Percentiles rank a stretch among this genome's conserved stretches.
Conservation (phyloP, 2,888 invertebrate genomes). For the Rhimphoctona megacephalus region DNA sequence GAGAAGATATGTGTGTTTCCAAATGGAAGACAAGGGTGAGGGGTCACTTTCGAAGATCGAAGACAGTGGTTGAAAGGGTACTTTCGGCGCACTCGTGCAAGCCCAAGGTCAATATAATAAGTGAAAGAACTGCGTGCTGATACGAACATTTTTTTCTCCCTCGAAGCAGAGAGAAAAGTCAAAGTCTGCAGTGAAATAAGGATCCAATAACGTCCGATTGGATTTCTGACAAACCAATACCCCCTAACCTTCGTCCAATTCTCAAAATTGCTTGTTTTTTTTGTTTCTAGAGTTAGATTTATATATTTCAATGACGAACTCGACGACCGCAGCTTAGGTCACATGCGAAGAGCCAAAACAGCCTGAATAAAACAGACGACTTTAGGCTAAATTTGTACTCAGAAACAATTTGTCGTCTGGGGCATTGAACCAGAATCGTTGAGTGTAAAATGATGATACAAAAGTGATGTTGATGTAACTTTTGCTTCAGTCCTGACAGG, state of each 20-base stretch:
- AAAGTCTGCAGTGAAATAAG: conserved; percentile 80
- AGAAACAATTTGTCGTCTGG: not conserved
- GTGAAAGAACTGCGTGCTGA: conserved; percentile 79
- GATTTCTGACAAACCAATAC: conserved; percentile 54
- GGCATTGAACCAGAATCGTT: not conserved
- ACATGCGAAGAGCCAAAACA: not conserved
- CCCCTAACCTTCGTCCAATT: conserved; percentile 5
- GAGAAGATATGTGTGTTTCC: conserved; percentile 36
- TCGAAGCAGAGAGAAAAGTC: conserved; percentile 79
- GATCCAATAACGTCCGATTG: conserved; percentile 79
- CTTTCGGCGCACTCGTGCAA: conserved; percentile 43
- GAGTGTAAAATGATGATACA: not conserved
- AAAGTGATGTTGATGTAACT: not conserved
- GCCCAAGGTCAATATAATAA: conserved; percentile 77
- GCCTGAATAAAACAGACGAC: not conserved
- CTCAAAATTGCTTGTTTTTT: conserved; percentile 46
- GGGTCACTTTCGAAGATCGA: conserved; percentile 43
- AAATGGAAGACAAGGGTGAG: conserved; percentile 34
- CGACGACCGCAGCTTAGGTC: not conserved
- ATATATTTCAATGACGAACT: not conserved
- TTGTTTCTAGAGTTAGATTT: conserved; percentile 1
- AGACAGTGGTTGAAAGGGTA: conserved; percentile 66
- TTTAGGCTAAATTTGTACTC: not conserved
- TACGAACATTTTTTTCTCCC: conserved; percentile 77
- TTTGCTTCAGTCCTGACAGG: not conserved